Base-by-base conservation (phyloP, 2,113 vertebrate genomes). In the Calidris pugnax region DNA sequence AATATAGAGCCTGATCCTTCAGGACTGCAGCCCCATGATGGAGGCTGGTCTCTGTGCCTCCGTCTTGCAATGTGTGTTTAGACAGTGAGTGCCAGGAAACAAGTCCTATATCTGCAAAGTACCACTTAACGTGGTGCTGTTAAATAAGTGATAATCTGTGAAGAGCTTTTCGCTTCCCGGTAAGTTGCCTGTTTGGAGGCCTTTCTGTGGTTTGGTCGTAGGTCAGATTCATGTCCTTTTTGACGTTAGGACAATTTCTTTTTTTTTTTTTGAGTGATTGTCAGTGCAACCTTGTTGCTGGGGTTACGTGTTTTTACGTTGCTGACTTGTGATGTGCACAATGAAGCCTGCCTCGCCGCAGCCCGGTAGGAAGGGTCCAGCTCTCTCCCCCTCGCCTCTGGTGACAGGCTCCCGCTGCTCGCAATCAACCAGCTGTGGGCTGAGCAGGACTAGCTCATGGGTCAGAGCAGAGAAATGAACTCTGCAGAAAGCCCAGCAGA, bases 61-160 rank as follows among this genome's bases (percentile, higher is more conserved):
- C 6, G 4, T 39, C 76, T 78, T 82, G 48, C 73, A 33, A 16
- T 7, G 32, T 64, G 14, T 8, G 26, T 80, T 87, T 71, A 32
- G 51, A 20, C 6, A 55, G 20, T 37, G 39, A 68, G 26, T 50
- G 71, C 55, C 50, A 47, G 51, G 50, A 89, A 76, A 62, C 77
- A n/a, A 53, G 80, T 17, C 21, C 56, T 13, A 1, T 64, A 14
- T 81, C 74, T 62, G n/a, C 62, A 77, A 94, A 85, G 19, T 21
- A 62, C 48, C 28, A 33, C 45, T 95, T 88, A 67, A 67, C 5
- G 6, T 20, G 21, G 67, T 88, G 53, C 66, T 84, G 5, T 93
- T 89, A 89, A 92, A 76, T 76, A 85, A 93, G 73, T 30, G 47
- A 87, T 89, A 72, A 62, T 30, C 48, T 57, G 82, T 48, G 68